Percentiles rank a stretch among this genome's conserved stretches.
Evolutionary conservation across 2,888 invertebrate genomes (phyloP).

Genomic region (Mesorhabditis sp.): DNA sequence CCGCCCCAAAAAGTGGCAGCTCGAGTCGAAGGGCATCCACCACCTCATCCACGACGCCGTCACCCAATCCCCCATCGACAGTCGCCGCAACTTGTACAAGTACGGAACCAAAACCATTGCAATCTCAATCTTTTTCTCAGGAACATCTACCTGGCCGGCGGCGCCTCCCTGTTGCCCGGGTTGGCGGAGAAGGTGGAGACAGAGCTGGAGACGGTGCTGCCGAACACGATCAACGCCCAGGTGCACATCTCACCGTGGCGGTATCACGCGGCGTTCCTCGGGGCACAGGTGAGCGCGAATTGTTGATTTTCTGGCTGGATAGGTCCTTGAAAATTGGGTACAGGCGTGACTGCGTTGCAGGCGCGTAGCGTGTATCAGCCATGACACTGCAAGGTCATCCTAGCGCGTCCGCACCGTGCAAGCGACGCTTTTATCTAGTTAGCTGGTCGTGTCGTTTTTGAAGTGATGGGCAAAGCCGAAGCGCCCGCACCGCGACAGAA

Average conservation of each 20-base stretch:
- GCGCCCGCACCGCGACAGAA: too few relatives aligned
- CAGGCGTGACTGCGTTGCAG: too few relatives aligned
- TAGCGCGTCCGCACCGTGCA: too few relatives aligned
- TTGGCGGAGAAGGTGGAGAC: constrained; percentile 64
- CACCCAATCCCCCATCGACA: constrained; percentile 66
- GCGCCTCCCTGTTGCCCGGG: constrained; percentile 65
- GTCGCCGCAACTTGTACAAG: constrained; percentile 59
- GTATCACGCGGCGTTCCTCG: constrained; percentile 66
- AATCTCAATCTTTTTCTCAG: constrained; percentile 48
- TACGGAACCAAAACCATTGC: constrained; percentile 13
- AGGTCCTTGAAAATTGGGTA: neutral
- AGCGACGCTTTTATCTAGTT: too few relatives aligned
- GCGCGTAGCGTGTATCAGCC: too few relatives aligned
- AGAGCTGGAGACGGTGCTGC: constrained; percentile 64
- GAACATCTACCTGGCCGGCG: constrained; percentile 66
- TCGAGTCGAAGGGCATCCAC: constrained; percentile 61
- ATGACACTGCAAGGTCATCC: too few relatives aligned
- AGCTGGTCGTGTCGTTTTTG: too few relatives aligned
- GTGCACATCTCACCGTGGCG: constrained; percentile 61
- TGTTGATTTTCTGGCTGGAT: neutral
- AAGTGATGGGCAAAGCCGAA: too few relatives aligned
- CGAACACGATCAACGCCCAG: constrained; percentile 62
- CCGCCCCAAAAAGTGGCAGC: constrained; percentile 65
- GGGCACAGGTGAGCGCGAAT: constrained; percentile 61
- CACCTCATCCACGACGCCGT: constrained; percentile 65